Evolutionary conservation across 2,888 invertebrate genomes (phyloP).

Genomic region (Agonopterix heracliana): DNA sequence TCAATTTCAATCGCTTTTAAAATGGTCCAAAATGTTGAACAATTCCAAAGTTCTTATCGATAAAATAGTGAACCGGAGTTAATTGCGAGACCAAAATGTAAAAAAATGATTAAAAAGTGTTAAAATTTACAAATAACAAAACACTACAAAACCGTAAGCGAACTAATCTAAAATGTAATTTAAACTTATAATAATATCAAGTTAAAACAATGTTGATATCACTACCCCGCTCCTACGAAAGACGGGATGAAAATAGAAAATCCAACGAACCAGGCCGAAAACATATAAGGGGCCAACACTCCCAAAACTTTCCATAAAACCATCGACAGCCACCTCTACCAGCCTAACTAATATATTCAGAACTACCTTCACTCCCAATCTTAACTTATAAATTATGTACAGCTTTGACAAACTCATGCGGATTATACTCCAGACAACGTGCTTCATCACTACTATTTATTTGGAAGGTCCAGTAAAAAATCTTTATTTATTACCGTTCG

Average conservation of each 20-base stretch:
- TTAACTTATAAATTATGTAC: conserved; percentile 34
- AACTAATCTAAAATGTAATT: conserved; percentile 56
- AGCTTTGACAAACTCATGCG: conserved; percentile 33
- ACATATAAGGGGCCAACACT: conserved; percentile 73
- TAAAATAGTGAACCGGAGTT: conserved; percentile 51
- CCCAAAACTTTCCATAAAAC: conserved; percentile 42
- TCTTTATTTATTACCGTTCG: conserved; percentile 33
- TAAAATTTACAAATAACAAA: conserved; percentile 72
- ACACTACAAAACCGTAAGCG: conserved; percentile 66
- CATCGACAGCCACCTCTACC: conserved; percentile 36
- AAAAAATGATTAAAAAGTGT: conserved; percentile 52
- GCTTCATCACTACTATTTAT: conserved; percentile 9
- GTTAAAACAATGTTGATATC: conserved; percentile 65
- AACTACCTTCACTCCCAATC: conserved; percentile 25
- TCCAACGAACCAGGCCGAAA: conserved; percentile 71
- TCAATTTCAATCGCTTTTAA: conserved; percentile 20
- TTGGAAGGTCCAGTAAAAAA: conserved; percentile 52
- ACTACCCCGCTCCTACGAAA: conserved; percentile 39
- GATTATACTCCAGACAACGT: conserved; percentile 4
- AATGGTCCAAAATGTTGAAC: conserved; percentile 48
- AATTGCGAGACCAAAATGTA: conserved; percentile 55
- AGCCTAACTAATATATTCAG: conserved; percentile 31
- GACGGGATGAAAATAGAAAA: conserved; percentile 47
- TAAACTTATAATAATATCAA: conserved; percentile 64
- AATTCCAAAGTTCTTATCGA: conserved; percentile 36